phyloP scores from a whole-genome alignment of 2,113 vertebrate species.

The Scatophagus argus region DNA sequence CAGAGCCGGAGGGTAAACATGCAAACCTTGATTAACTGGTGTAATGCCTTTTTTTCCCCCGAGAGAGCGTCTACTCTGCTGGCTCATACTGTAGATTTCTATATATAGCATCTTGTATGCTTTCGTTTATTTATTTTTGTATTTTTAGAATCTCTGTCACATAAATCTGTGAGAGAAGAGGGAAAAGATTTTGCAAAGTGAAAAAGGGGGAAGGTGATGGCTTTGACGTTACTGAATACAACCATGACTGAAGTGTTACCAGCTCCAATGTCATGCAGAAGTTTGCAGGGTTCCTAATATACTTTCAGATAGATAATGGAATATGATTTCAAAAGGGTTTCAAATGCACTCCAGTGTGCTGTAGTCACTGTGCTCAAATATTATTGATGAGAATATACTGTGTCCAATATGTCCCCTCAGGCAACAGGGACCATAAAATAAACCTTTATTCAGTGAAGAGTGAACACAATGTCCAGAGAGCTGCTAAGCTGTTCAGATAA shows the following conservation, averaged over 20 bases:
- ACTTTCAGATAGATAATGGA: slow-evolving; percentile 37
- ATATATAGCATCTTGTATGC: neutral
- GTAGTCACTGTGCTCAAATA: slow-evolving; percentile 15
- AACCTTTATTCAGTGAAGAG: slow-evolving; percentile 50
- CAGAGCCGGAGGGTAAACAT: slow-evolving; percentile 76
- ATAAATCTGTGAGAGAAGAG: neutral
- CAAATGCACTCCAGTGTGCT: slow-evolving; percentile 28
- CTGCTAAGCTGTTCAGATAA: slow-evolving; percentile 34
- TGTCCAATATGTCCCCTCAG: slow-evolving; percentile 37
- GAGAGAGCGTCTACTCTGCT: slow-evolving; percentile 18
- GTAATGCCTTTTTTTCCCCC: slow-evolving; percentile 8
- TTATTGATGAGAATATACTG: slow-evolving; percentile 44
- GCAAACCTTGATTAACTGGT: slow-evolving; percentile 79
- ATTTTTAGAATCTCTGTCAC: neutral
- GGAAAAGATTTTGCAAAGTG: neutral
- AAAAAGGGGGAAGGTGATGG: neutral
- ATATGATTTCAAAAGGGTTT: slow-evolving; percentile 43
- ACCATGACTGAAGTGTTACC: slow-evolving; percentile 49
- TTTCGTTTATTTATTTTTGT: slow-evolving; percentile 15
- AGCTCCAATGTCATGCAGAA: slow-evolving; percentile 19
- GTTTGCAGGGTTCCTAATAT: slow-evolving; percentile 44
- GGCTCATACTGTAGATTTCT: slow-evolving; percentile 7
- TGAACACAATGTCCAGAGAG: slow-evolving; percentile 47
- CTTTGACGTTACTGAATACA: neutral
- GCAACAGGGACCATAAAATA: slow-evolving; percentile 55